Evolutionary conservation across 2,888 invertebrate genomes (phyloP), one percentile per base, ranked within the genome.

Genomic region (Acrobasis consociella): DNA sequence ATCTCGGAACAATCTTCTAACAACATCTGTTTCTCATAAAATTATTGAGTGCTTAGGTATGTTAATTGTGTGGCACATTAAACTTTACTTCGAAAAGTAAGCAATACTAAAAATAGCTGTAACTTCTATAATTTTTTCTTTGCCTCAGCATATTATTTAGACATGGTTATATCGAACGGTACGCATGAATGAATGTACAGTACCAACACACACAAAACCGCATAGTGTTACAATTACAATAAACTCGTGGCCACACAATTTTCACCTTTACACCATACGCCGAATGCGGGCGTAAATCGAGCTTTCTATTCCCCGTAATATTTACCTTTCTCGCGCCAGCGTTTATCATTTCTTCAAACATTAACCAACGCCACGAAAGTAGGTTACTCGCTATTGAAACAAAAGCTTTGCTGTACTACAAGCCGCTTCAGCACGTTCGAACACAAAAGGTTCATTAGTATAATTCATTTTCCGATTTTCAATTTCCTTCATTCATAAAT

Each of bases 271-370:
- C n/a, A 9, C 31, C 55, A 22, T 38, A 3, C 10, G 39, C 38
- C 16, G 38, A 60, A 39, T 46, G 31, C 62, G 62, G 56, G 58
- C 46, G 39, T 60, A 39, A 42, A 60, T 50, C 51, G 55, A 38
- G 62, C 62, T 62, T 55, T 62, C 62, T 62, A 55, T 55, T 62
- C 62, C 49, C 31, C 55, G 60, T 53, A 55, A 67, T 78, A 76
- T 83, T 83, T 81, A 79, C 80, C 77, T 82, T 86, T 87, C 84
- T 75, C 83, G 80, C 66, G 71, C 72, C 71, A 73, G 69, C 79
- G 86, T 77, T 78, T 85, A 87, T 85, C 80, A 82, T 83, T 82
- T 81, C 76, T 74, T 76, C 82, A 87, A 85, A 83, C 79, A 85
- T 74, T 66, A 66, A 72, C 69, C 71, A 64, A 64, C 62, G 69